Evolutionary conservation across 2,113 vertebrate genomes (phyloP).

Genomic region (Peromyscus leucopus): DNA sequence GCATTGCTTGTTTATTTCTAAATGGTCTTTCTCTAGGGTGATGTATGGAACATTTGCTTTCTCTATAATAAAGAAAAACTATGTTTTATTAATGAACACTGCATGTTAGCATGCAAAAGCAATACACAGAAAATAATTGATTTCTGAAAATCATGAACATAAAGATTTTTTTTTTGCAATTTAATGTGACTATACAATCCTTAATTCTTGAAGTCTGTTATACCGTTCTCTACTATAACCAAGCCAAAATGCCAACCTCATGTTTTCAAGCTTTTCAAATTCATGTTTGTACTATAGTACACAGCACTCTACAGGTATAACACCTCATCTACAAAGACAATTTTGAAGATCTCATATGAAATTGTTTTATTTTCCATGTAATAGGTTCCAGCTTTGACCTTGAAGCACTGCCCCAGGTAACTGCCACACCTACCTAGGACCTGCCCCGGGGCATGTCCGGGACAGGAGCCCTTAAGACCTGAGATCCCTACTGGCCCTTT

Average conservation of each 20-base stretch:
- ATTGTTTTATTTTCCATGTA: background rate
- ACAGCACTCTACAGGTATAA: background rate
- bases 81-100: slow-evolving; percentile 76
- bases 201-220: slow-evolving; percentile 17
- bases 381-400: too few species aligned
- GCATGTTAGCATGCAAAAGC: slow-evolving; percentile 16
- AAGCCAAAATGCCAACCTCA: background rate
- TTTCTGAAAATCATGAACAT: background rate
- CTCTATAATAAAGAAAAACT: slow-evolving; percentile 65
- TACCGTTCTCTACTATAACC: background rate
- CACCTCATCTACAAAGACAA: background rate
- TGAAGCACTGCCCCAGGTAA: too few species aligned
- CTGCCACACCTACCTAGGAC: too few species aligned
- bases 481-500: too few species aligned
- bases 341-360: background rate
- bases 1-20: slow-evolving; percentile 78
- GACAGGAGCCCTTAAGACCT: too few species aligned
- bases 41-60: slow-evolving; percentile 65
- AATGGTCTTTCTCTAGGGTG: slow-evolving; percentile 75
- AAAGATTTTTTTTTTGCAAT: slow-evolving; percentile 3
- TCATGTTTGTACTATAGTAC: background rate
- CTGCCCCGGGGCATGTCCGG: too few species aligned
- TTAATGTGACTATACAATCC: background rate
- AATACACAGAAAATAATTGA: background rate
- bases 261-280: slow-evolving; percentile 18